Base-by-base conservation (phyloP, 2,113 vertebrate genomes). In the Pseudorasbora parva region DNA sequence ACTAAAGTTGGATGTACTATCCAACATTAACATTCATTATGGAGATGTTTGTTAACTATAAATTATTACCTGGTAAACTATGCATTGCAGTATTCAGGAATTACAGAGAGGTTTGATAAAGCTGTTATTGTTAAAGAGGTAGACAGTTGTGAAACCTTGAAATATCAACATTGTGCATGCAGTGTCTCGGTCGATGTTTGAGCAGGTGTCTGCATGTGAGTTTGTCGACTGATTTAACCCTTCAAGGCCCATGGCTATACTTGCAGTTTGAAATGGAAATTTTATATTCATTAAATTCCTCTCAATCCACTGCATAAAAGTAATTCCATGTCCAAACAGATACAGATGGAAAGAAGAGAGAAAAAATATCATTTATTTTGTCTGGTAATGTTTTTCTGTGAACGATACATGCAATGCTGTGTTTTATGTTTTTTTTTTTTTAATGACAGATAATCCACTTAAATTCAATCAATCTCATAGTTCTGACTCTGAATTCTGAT, bases 141-240 rank as follows among this genome's bases (percentile, higher is more conserved):
- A 25, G 68, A 19, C 19, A 25, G 14, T 89, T 80, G 37, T 47
- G 49, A 62, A 89, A 64, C 81, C 56, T 82, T 78, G 82, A 88
- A 89, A 83, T 85, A 11, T 83, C 90, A 89, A 89, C 90, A 88
- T 92, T 90, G 91, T 71, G 87, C 88, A 23, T 78, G 54, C 49
- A 62, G 25, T 62, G 37, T 71, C 43, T 87, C 83, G 77, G 56
- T 27, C 47, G 64, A 27, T 72, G 51, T 76, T 57, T 84, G 69
- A 71, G 41, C 77, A 72, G 80, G 43, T 88, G 81, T 68, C 43
- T 72, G 56, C 49, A 6, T 78, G n/a, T 71, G 23, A 75, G 82
- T 82, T 72, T 84, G 33, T 80, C 27, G 41, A 56, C 5, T 54
- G 56, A 23, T 82, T 54, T 69, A 30, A 12, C n/a, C 43, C 45